Base-by-base conservation (phyloP, 2,888 invertebrate genomes). In the Acrocera orbiculus region DNA sequence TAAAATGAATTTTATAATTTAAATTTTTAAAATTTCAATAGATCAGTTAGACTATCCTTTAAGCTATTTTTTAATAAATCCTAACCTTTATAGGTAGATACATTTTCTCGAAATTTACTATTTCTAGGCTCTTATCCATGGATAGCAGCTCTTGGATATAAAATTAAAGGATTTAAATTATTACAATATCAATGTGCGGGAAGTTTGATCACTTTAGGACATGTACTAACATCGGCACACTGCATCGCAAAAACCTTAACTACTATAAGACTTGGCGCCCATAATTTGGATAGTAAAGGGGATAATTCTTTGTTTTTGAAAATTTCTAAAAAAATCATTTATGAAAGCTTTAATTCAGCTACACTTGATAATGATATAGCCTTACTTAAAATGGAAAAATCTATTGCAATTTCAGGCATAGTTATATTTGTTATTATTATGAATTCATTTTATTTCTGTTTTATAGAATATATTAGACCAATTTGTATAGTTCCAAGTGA, bases 361-460 rank as follows among this genome's bases (percentile, higher is more conserved):
- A 56, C 65, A 2, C 74, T 68, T 47, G 67, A 69, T 16, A 79
- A 81, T 48, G 90, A 92, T 51, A 78, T 92, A 40, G 87, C 78
- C 0, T 51, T 92, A 10, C 56, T 90, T 2, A 67, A 70, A 39
- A 54, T 86, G 26, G 56, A 59, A 7, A 42, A 42, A 5, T n/a
- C n/a, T n/a, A n/a, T n/a, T n/a, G n/a, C n/a, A n/a, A n/a, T n/a
- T n/a, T n/a, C n/a, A n/a, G n/a, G n/a, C n/a, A n/a, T n/a, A n/a
- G n/a, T n/a, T 13, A 19, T 9, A 10, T 23, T 22, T 15, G 2
- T 13, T 16, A 24, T 31, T 13, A 19, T 36, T 32, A 27, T 34
- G n/a, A 29, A 20, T 14, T n/a, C 4, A 14, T 13, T 14, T 27
- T 16, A 5, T 6, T 14, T 13, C 9, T 13, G 13, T 16, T 16